Evolutionary conservation across 2,888 invertebrate species (phyloP).

Genomic region (Parnassius mnemosyne): DNA sequence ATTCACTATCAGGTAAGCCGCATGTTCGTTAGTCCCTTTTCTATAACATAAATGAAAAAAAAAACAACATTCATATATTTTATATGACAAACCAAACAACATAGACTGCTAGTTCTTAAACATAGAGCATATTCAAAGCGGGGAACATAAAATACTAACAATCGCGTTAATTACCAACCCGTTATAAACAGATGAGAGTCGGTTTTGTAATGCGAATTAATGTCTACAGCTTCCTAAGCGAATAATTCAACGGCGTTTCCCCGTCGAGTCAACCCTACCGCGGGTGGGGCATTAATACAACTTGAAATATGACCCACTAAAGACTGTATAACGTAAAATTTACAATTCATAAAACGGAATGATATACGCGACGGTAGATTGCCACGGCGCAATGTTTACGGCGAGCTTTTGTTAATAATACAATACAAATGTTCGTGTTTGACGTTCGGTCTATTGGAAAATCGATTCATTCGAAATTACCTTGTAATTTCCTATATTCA

Average conservation of each 20-base stretch:
- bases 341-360: constrained; percentile 79
- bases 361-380: constrained; percentile 64
- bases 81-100: no score
- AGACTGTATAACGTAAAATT: constrained; percentile 77
- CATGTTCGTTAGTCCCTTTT: no score
- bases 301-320: constrained; percentile 74
- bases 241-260: constrained; percentile 18
- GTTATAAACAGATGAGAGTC: constrained; percentile 15
- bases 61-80: no score
- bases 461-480: constrained; percentile 4
- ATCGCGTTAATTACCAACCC: constrained; percentile 10
- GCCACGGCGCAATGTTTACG: constrained; percentile 43
- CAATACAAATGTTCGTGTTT: constrained; percentile 15
- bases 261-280: constrained; percentile 54
- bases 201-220: constrained; percentile 17
- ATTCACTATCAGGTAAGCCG: no score
- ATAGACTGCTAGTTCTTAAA: no score
- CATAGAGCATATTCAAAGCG: no score
- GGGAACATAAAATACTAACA: background rate
- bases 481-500: constrained; percentile 4
- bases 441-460: constrained; percentile 20
- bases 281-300: constrained; percentile 63
- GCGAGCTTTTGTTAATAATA: constrained; percentile 21
- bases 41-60: no score
- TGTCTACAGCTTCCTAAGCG: constrained; percentile 13